These are phyloP conservation scores for Osedax frankpressi DNA, from an alignment of 2,888 invertebrate genomes.

Conservation along the genomic window DNA sequence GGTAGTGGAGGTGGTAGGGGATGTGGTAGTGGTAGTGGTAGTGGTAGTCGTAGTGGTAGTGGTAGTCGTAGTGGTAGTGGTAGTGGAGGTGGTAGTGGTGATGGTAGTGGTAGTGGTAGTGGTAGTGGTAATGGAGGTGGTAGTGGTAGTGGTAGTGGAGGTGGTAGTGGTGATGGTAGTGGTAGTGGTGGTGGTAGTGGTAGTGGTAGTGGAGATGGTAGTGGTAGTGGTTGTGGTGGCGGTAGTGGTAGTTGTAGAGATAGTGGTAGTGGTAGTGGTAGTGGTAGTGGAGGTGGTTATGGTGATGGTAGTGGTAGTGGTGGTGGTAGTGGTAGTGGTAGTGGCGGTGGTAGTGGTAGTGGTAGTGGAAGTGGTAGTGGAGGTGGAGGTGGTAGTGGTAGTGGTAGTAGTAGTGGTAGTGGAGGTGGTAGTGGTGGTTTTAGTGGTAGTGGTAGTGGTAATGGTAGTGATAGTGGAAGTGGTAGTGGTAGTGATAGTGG, in stretches of 20 bases:
- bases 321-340: neutral
- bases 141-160: constrained; percentile 1
- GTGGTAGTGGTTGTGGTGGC: neutral
- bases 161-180: neutral
- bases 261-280: neutral
- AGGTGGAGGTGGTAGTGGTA: neutral
- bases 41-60: no score
- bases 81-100: no score
- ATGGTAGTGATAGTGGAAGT: no score
- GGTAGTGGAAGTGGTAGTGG: neutral
- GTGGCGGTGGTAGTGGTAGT: neutral
- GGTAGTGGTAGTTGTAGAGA: neutral
- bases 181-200: neutral
- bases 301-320: neutral
- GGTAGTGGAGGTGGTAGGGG: no score
- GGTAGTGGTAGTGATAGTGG: no score
- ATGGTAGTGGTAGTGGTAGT: no score
- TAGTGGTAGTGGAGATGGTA: neutral
- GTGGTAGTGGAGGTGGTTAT: neutral
- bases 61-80: no score
- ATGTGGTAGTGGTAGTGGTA: no score
- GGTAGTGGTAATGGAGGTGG: no score
- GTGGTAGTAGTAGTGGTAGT: neutral
- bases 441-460: neutral
- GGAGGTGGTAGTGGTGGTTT: neutral